Conservation (phyloP, 2,888 invertebrate species). For the Lacanobia wlatinum region DNA sequence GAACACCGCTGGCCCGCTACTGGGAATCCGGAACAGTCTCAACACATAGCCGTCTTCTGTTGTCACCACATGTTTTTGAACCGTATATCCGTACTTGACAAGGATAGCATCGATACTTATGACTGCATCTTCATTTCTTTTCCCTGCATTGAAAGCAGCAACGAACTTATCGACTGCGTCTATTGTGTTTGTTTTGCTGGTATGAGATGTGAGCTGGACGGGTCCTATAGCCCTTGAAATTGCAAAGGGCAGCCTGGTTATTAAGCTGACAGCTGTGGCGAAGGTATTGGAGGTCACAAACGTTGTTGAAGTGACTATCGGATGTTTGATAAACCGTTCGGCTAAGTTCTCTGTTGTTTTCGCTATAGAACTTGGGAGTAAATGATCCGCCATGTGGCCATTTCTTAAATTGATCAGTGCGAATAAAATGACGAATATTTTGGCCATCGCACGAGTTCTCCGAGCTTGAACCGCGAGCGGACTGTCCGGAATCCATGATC, state of each 20-base stretch:
- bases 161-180: conserved; percentile 67
- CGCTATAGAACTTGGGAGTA: conserved; percentile 27
- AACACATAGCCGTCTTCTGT: conserved; percentile 81
- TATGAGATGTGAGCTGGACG: conserved; percentile 61
- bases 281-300: conserved; percentile 66
- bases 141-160: conserved; percentile 67
- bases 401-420: conserved; percentile 18
- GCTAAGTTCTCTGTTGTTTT: conserved; percentile 23
- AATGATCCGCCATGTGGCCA: conserved; percentile 21
- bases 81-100: conserved; percentile 75
- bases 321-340: conserved; percentile 50
- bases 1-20: conserved; percentile 76
- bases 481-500: conserved; percentile 65
- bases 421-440: conserved; percentile 36
- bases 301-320: conserved; percentile 60
- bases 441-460: conserved; percentile 66
- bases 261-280: conserved; percentile 57
- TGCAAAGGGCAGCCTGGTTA: conserved; percentile 62
- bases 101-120: conserved; percentile 72
- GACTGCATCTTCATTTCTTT: conserved; percentile 74
- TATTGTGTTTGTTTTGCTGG: conserved; percentile 67
- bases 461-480: conserved; percentile 52
- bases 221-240: conserved; percentile 67
- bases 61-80: conserved; percentile 74
- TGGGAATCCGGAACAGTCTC: conserved; percentile 77